Evolutionary conservation across 2,113 vertebrate genomes (phyloP).

Genomic region (Tachycineta bicolor): DNA sequence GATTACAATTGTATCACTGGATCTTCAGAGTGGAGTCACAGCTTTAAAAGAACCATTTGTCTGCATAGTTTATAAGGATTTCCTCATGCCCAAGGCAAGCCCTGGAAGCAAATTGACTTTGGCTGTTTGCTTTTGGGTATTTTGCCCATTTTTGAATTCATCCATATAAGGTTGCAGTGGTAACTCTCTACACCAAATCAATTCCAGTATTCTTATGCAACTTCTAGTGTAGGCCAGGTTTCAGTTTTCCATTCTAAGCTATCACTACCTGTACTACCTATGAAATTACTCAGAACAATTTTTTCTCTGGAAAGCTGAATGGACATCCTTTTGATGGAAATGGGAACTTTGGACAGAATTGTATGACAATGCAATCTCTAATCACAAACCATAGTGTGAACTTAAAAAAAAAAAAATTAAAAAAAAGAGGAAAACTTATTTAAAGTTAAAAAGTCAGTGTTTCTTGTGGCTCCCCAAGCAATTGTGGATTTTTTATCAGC

Average conservation of each 20-base stretch:
- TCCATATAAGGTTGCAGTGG: not conserved
- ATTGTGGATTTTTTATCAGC: not conserved
- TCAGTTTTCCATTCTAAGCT: not conserved
- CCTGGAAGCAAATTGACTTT: not conserved
- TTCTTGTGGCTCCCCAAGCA: not conserved
- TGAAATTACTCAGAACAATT: not conserved
- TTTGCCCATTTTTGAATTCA: not conserved
- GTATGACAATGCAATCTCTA: not conserved
- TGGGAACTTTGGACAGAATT: not conserved
- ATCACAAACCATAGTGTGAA: accelerated
- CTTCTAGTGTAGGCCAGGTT: not conserved
- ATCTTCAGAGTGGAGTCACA: not conserved
- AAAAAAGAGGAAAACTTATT: not conserved
- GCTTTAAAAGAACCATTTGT: not conserved
- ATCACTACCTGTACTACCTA: not conserved
- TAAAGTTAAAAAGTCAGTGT: not conserved
- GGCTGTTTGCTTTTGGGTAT: not conserved
- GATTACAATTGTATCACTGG: not conserved
- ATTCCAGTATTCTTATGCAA: not conserved
- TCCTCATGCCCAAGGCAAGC: not conserved
- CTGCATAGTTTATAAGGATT: not conserved
- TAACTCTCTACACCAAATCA: not conserved
- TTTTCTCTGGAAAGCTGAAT: not conserved
- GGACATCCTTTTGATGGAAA: not conserved
- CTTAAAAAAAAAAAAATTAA: not conserved